phyloP scores from a whole-genome alignment of 2,888 invertebrate genomes.

The Glyphotaelius pellucidus region DNA sequence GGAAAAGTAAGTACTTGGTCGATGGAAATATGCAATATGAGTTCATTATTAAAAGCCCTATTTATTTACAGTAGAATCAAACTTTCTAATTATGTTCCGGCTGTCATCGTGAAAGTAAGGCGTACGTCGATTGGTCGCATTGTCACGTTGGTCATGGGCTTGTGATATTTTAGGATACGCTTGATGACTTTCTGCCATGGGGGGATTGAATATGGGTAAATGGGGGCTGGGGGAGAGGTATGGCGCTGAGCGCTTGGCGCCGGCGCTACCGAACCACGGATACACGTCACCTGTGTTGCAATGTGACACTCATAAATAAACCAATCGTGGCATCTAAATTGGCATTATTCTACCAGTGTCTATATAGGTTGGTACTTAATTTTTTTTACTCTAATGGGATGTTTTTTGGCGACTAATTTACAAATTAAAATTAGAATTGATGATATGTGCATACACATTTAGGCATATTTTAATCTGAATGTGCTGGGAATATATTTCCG shows the following conservation, averaged over 20 bases:
- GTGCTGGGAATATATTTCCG: no score
- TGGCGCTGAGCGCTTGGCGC: not conserved
- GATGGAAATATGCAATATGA: not conserved
- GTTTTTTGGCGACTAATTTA: not conserved
- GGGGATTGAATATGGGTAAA: not conserved
- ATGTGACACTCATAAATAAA: not conserved
- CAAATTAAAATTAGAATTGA: no score
- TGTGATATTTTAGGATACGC: not conserved
- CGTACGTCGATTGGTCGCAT: not conserved
- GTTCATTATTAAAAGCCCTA: not conserved
- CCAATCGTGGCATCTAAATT: not conserved
- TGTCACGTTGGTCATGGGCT: not conserved
- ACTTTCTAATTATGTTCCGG: not conserved
- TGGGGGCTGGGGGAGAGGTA: not conserved
- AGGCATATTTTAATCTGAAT: no score
- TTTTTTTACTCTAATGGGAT: not conserved
- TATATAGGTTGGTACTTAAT: not conserved
- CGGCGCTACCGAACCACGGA: not conserved
- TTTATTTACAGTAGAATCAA: not conserved
- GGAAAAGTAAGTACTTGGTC: no score
- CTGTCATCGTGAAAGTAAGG: no score
- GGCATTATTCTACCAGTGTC: not conserved
- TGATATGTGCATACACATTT: no score
- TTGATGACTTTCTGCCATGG: slow-evolving; percentile 2
- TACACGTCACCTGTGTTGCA: not conserved